Conservation (phyloP, 1,140 invertebrate genomes). For the Drosophila repletoides region DNA sequence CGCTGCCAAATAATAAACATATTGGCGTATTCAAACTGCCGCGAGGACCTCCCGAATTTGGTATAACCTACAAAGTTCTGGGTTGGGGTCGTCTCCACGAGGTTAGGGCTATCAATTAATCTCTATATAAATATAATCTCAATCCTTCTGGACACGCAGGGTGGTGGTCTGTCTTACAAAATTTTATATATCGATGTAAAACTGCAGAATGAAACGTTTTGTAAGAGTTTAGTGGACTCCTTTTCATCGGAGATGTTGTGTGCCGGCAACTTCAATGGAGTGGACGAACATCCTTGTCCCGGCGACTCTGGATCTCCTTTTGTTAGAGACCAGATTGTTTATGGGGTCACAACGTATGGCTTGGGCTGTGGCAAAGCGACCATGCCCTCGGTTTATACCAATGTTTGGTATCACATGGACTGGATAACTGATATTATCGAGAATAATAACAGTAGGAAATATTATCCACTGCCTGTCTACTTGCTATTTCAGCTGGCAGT, state of each 20-base stretch:
- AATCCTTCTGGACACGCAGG: too few species aligned
- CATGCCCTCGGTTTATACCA: slow-evolving; percentile 47
- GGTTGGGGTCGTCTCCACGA: slow-evolving; percentile 53
- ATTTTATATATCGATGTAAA: slow-evolving; percentile 42
- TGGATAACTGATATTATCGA: slow-evolving; percentile 34
- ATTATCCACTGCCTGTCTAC: too few species aligned
- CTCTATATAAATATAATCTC: too few species aligned
- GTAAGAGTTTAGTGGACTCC: slow-evolving; percentile 7
- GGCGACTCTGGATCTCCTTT: slow-evolving; percentile 50
- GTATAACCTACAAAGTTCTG: slow-evolving; percentile 34
- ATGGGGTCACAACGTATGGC: slow-evolving; percentile 47
- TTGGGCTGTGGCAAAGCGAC: slow-evolving; percentile 42
- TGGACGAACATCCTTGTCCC: slow-evolving; percentile 47
- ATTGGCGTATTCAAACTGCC: slow-evolving; percentile 38
- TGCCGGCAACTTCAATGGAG: slow-evolving; percentile 36
- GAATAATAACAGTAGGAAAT: background rate
- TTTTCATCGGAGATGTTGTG: slow-evolving; percentile 55
- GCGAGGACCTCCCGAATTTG: background rate
- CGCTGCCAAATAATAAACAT: slow-evolving; percentile 32
- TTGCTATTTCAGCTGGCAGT: too few species aligned
- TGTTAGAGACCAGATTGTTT: slow-evolving; percentile 31
- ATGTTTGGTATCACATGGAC: slow-evolving; percentile 37
- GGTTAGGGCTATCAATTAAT: slow-evolving; percentile 14
- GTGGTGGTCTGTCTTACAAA: slow-evolving; percentile 29
- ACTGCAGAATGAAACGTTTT: slow-evolving; percentile 8